These are phyloP conservation scores for Cheilosia scutellata DNA, from an alignment of 2,888 invertebrate genomes.

Conservation along the genomic window DNA sequence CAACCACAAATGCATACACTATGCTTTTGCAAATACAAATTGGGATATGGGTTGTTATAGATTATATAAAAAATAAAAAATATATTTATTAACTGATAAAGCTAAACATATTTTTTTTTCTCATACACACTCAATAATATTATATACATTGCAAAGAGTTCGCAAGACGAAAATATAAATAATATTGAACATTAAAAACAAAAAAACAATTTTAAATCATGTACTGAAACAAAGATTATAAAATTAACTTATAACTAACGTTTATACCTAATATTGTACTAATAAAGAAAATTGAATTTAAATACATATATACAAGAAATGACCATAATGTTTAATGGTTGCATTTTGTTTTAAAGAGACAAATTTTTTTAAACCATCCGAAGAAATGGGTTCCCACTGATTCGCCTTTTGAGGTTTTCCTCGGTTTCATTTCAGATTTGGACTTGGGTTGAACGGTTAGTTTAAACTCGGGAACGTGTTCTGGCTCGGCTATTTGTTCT, in stretches of 20 bases:
- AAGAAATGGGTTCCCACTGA: not conserved
- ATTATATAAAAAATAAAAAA: conserved; percentile 43
- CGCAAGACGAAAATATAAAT: conserved; percentile 61
- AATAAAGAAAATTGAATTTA: conserved; percentile 57
- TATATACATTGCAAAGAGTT: conserved; percentile 46
- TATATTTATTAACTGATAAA: conserved; percentile 42
- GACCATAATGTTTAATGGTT: conserved; percentile 3
- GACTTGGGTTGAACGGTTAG: not conserved
- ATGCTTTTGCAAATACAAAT: conserved; percentile 65
- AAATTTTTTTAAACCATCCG: conserved; percentile 24
- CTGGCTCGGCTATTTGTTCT: not conserved
- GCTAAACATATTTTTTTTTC: conserved; percentile 48
- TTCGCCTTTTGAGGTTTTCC: not conserved
- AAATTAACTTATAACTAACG: conserved; percentile 69
- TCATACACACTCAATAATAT: conserved; percentile 51
- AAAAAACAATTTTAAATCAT: conserved; percentile 65
- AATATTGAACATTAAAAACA: conserved; percentile 25
- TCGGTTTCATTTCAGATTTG: not conserved
- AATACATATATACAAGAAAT: conserved; percentile 59
- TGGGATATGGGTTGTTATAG: conserved; percentile 72
- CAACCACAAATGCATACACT: conserved; percentile 44
- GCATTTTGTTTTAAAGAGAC: not conserved
- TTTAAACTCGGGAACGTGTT: too few relatives aligned
- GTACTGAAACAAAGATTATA: conserved; percentile 70
- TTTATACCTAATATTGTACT: conserved; percentile 74